These are phyloP conservation scores for Loxodonta africana DNA, from an alignment of 2,113 vertebrate species.

Conservation along the genomic window DNA sequence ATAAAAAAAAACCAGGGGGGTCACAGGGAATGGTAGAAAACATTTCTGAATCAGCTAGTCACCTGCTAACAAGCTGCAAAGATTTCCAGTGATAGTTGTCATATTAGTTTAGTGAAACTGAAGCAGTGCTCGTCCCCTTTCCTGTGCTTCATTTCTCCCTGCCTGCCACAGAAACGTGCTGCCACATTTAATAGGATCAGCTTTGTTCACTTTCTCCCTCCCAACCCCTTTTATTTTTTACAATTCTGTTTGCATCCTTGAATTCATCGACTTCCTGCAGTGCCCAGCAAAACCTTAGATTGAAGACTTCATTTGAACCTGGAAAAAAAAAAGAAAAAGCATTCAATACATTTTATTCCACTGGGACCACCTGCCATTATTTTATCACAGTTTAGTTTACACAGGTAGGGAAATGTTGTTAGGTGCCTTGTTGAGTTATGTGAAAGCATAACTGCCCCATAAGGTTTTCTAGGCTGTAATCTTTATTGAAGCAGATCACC, in stretches of 20 bases:
- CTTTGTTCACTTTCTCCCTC: constrained; percentile 88
- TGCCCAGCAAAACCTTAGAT: constrained; percentile 62
- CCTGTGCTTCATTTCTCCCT: constrained; percentile 91
- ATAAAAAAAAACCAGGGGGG: constrained; percentile 77
- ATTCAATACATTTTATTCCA: background rate
- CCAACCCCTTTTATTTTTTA: constrained; percentile 81
- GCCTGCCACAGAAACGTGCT: constrained; percentile 89
- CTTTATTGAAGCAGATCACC: background rate
- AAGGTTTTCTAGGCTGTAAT: background rate
- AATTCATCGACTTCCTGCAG: constrained; percentile 75
- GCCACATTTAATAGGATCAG: constrained; percentile 92
- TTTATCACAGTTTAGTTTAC: background rate
- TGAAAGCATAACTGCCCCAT: background rate
- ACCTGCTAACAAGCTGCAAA: constrained; percentile 92
- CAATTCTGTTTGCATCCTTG: constrained; percentile 87
- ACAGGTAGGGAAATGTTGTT: background rate
- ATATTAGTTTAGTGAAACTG: constrained; percentile 93
- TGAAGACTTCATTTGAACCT: constrained; percentile 59
- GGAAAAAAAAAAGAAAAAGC: background rate
- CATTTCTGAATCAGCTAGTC: constrained; percentile 90
- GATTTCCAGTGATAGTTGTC: constrained; percentile 92
- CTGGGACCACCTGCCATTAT: background rate
- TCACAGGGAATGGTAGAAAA: constrained; percentile 89
- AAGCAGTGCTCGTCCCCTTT: constrained; percentile 91
- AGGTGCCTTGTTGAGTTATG: background rate